Conservation (phyloP, 2,797 vertebrate species). For the Ctenosaura bakeri region DNA sequence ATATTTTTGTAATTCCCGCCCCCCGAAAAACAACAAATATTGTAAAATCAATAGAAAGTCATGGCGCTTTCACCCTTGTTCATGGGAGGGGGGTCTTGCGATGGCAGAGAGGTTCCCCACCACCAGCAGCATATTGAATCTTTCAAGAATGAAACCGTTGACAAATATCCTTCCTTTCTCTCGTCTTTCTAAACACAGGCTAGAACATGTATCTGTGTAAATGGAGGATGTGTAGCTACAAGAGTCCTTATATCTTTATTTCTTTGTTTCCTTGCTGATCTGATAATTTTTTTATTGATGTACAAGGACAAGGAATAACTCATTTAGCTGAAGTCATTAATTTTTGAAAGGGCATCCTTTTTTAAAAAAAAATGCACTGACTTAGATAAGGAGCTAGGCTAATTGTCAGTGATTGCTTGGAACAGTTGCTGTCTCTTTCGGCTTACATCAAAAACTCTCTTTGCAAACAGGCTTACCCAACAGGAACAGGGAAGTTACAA, state of each 20-base stretch:
- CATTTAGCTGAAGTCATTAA: conserved; percentile 14
- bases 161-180: not conserved
- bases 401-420: not conserved
- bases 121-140: no score
- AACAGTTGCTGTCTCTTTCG: not conserved
- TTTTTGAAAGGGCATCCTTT: conserved; percentile 17
- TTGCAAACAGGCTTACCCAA: not conserved
- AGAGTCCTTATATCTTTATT: not conserved
- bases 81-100: no score
- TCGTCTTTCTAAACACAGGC: not conserved
- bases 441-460: not conserved
- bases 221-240: not conserved
- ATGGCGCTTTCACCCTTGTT: no score
- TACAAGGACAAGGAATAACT: conserved; percentile 29
- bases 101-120: no score
- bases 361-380: not conserved
- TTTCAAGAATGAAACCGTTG: no score
- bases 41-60: no score
- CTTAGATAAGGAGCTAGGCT: not conserved
- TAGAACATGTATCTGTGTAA: not conserved
- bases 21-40: no score
- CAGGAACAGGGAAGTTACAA: accelerated
- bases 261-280: not conserved
- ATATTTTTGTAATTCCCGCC: no score
- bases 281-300: conserved; percentile 23